A percentile compares a stretch with the other conserved stretches of the same genome.
Conservation (phyloP, 2,888 invertebrate genomes). For the Hanleya hanleyi region DNA sequence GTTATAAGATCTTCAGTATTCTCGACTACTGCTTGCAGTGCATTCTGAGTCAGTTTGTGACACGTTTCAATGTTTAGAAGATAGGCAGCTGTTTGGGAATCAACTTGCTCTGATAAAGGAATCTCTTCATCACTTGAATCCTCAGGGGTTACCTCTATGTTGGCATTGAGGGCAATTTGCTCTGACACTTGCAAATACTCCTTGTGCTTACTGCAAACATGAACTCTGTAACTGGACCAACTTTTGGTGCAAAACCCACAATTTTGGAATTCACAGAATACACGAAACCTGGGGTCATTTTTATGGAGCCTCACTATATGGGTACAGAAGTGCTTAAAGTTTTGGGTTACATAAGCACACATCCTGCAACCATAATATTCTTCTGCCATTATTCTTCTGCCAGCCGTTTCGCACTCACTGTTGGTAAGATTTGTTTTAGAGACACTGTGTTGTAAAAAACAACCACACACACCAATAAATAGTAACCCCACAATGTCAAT, state of each 20-base stretch:
- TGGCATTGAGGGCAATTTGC: background rate
- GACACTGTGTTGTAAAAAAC: too few relatives aligned
- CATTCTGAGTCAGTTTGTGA: too few relatives aligned
- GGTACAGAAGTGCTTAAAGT: background rate
- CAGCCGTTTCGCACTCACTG: too few relatives aligned
- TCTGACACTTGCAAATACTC: too few relatives aligned
- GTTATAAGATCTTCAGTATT: background rate
- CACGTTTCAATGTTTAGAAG: background rate
- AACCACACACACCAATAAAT: too few relatives aligned
- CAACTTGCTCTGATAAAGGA: background rate
- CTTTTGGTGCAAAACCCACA: background rate
- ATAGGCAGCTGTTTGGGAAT: background rate
- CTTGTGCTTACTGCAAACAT: too few relatives aligned
- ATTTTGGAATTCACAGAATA: background rate
- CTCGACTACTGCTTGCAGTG: background rate
- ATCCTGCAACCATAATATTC: too few relatives aligned
- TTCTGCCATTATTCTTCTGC: too few relatives aligned
- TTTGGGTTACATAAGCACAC: background rate
- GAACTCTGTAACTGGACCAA: too few relatives aligned
- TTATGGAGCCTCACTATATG: too few relatives aligned
- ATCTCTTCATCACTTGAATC: background rate
- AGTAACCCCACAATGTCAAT: too few relatives aligned
- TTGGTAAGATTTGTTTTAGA: too few relatives aligned
- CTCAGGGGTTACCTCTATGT: background rate
- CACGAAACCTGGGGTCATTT: background rate